Evolutionary conservation across 1,140 invertebrate species (phyloP), one percentile per base, ranked within the genome.

Genomic region (Augochlora pura): DNA sequence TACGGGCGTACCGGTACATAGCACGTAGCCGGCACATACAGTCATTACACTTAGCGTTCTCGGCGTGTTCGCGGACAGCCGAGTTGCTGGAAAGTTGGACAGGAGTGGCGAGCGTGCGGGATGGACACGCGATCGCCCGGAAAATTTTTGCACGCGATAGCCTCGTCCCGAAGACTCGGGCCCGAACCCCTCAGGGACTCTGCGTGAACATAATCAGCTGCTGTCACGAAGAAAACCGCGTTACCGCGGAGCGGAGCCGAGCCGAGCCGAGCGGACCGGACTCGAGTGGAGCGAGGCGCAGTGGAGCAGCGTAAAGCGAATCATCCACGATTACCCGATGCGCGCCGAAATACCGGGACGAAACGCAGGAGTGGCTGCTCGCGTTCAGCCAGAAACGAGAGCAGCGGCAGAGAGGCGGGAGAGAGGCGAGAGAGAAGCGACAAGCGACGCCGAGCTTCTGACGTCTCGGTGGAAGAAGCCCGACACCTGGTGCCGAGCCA

Each of bases 81-180:
- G 39, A 66, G 39, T 46, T 52, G 63, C 23, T 54, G 59, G 10
- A 79, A 73, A 65, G 68, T 57, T 70, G 46, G 49, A 77, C 46
- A 65, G 70, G 62, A 39, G 66, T 25, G 38, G 59, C 42, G 46
- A 42, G 3, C 27, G 27, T 54, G 16, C 23, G 32, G 39, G 52
- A 6, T n/a, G n/a, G 52, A 77, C 63, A 71, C 68, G 76, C 60
- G 70, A 84, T 85, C 60, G 69, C 42, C 57, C 57, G 32, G 68
- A 68, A 85, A 73, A 85, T 85, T 85, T 81, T 81, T 60, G 52
- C 83, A 84, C 79, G 74, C 83, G 73, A 85, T 78, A 66, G 27
- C 25, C 21, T n/a, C 14, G 16, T 21, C 39, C 3, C 27, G n/a
- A 77, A 70, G 59, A 63, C 23, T 42, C 57, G 10, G 10, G 46